Percentiles rank a stretch among this genome's conserved stretches.
Conservation (phyloP, 2,113 vertebrate species). For the Riparia riparia region DNA sequence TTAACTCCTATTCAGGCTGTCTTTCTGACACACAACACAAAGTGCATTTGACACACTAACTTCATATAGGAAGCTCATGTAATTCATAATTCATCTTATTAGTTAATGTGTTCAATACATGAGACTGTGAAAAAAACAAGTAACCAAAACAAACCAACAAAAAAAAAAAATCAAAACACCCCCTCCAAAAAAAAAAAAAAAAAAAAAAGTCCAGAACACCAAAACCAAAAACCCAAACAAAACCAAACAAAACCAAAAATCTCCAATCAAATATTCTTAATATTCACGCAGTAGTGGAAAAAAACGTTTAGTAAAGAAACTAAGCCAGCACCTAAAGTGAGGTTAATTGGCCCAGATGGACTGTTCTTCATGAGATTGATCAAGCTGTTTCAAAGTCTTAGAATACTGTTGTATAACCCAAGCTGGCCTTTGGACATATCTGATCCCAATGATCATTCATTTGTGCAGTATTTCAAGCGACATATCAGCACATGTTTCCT, state of each 20-base stretch:
- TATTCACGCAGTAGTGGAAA: neutral
- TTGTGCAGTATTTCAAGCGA: neutral
- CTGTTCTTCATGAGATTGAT: constrained; percentile 1
- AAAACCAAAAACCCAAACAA: neutral
- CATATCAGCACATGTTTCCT: neutral
- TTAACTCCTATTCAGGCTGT: neutral
- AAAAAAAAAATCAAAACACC: neutral
- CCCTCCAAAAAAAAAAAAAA: neutral
- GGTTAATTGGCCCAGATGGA: neutral
- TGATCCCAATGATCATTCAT: neutral
- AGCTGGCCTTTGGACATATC: neutral
- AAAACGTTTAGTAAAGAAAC: neutral
- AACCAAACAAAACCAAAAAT: neutral
- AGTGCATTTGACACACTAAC: neutral
- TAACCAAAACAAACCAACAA: neutral
- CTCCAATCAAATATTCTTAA: neutral
- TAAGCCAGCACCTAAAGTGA: neutral
- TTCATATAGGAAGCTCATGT: neutral
- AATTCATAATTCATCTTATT: neutral
- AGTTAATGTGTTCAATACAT: neutral
- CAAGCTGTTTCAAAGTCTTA: constrained; percentile 10
- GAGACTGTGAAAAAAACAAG: neutral
- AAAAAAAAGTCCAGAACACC: neutral
- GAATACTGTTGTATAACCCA: neutral
- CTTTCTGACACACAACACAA: neutral